A percentile compares a stretch with the other conserved stretches of the same genome.
These are phyloP conservation scores for Orius laevigatus DNA, from an alignment of 1,140 invertebrate species.

Conservation along the genomic window DNA sequence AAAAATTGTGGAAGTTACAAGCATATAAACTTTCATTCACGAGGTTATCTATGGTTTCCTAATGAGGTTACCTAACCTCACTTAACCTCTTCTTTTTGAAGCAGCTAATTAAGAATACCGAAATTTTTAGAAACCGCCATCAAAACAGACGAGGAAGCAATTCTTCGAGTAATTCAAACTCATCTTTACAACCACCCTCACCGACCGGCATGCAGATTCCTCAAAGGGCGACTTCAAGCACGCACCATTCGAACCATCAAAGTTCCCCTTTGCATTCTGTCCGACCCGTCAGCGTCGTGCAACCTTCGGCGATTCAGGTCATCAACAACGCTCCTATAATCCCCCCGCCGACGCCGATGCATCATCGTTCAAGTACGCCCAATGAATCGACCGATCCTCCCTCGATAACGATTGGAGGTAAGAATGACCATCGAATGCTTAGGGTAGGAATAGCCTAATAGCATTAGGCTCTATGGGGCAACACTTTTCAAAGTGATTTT, in stretches of 20 bases:
- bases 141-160: slow-evolving; percentile 20
- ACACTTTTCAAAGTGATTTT: no score
- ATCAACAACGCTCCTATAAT: slow-evolving; percentile 10
- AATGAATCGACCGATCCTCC: slow-evolving; percentile 11
- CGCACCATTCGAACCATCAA: slow-evolving; percentile 5
- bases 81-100: no score
- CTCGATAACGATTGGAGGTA: slow-evolving; percentile 15
- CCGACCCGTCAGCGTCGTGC: slow-evolving; percentile 10
- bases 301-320: slow-evolving; percentile 6
- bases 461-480: background rate
- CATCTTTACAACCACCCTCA: slow-evolving; percentile 17
- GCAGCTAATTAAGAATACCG: no score
- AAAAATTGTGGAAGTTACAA: no score
- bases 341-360: slow-evolving; percentile 10
- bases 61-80: no score
- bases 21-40: no score
- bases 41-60: no score
- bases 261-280: background rate
- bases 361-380: slow-evolving; percentile 6
- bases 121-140: slow-evolving; percentile 18
- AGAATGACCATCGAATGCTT: slow-evolving; percentile 2
- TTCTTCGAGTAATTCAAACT: slow-evolving; percentile 16
- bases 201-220: slow-evolving; percentile 9
- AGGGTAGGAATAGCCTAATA: background rate
- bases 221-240: slow-evolving; percentile 5